These are phyloP conservation scores for Dermochelys coriacea DNA, from an alignment of 2,797 vertebrate species.

Conservation along the genomic window DNA sequence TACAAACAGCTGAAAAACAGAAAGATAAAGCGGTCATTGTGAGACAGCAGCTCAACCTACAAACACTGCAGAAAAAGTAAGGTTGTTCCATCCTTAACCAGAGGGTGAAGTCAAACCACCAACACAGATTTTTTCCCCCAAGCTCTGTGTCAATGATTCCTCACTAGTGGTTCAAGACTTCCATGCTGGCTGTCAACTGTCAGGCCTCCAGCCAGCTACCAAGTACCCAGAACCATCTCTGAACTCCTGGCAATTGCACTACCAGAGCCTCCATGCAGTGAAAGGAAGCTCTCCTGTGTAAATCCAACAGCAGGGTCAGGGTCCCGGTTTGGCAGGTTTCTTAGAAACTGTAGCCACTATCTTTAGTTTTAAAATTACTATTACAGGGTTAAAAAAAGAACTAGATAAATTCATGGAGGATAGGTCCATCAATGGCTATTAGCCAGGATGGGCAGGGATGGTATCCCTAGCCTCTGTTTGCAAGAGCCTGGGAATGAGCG, in stretches of 20 bases:
- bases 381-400: too few species aligned
- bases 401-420: too few species aligned
- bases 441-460: too few species aligned
- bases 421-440: too few species aligned
- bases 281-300: background rate
- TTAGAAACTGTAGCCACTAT: background rate
- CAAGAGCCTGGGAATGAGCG: too few species aligned
- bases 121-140: background rate
- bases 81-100: background rate
- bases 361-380: background rate
- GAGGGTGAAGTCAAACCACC: background rate
- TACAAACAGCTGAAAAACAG: slow-evolving; percentile 83
- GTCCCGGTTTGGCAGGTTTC: background rate
- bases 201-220: background rate
- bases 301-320: background rate
- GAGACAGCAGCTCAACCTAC: background rate
- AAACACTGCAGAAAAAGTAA: background rate
- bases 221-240: background rate
- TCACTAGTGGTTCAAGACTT: background rate
- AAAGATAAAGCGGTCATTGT: background rate
- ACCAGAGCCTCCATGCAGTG: background rate
- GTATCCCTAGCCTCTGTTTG: too few species aligned
- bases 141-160: background rate
- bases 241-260: background rate
- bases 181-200: background rate